These are phyloP conservation scores for Psittacula derbiana DNA, from an alignment of 2,797 vertebrate species.

Conservation along the genomic window DNA sequence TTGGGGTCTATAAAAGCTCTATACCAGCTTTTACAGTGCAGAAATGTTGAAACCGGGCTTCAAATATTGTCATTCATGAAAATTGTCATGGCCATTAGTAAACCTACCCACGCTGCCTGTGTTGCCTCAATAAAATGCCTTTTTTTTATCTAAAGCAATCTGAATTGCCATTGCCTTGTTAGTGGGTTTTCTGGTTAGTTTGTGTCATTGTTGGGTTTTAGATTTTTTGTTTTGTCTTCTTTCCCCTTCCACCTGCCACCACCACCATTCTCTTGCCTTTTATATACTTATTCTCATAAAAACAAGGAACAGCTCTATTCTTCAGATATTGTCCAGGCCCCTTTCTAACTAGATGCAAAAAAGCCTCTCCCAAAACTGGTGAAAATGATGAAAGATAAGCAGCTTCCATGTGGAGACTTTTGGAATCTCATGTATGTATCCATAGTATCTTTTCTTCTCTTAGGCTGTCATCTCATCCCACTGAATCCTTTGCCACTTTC, in stretches of 20 bases:
- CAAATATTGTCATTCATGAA: neutral
- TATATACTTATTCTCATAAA: neutral
- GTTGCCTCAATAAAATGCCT: neutral
- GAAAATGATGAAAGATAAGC: neutral
- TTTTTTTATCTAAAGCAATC: neutral
- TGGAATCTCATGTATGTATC: neutral
- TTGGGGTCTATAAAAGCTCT: neutral
- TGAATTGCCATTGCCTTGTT: neutral
- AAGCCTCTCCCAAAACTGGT: neutral
- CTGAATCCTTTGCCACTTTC: neutral
- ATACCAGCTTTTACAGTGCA: neutral
- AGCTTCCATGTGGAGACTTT: neutral
- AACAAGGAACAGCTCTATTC: neutral
- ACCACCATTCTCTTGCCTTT: neutral
- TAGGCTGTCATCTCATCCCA: neutral
- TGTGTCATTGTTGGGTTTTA: neutral
- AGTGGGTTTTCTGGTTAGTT: neutral
- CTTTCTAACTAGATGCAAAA: neutral
- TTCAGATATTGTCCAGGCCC: neutral
- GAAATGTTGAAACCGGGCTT: neutral
- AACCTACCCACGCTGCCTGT: neutral
- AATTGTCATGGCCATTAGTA: neutral
- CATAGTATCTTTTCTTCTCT: neutral
- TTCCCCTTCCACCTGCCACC: neutral
- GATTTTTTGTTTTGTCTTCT: fast-evolving